Conservation (phyloP, 2,797 vertebrate species). For the Anguilla pacifica region DNA sequence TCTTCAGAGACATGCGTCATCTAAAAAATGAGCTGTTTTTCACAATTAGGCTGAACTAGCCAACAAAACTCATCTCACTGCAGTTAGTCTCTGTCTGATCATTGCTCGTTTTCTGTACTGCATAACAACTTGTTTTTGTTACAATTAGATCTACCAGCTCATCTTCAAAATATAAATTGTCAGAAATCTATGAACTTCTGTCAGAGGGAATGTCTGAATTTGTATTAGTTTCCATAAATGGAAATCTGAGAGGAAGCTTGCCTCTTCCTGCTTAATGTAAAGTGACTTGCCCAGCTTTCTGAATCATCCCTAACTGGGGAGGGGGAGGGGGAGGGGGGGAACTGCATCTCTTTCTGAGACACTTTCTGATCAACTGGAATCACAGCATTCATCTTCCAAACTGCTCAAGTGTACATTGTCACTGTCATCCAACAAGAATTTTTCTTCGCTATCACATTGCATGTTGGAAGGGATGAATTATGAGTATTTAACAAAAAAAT, state of each 20-base stretch:
- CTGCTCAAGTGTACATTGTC: no score
- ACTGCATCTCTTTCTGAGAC: neutral
- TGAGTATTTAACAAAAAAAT: neutral
- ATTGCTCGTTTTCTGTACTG: neutral
- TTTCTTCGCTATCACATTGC: neutral
- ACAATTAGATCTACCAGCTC: neutral
- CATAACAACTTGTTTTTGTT: neutral
- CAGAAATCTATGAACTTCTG: neutral
- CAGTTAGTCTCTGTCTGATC: neutral
- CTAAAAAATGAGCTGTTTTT: no score
- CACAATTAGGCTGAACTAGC: neutral
- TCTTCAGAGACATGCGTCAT: neutral
- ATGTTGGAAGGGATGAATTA: neutral
- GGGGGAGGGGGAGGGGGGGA: neutral
- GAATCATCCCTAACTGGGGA: neutral
- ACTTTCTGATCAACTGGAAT: neutral
- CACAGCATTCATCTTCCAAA: no score
- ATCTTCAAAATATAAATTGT: neutral
- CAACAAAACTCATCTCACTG: neutral
- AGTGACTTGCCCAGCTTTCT: neutral
- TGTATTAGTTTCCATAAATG: neutral
- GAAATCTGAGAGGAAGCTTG: neutral
- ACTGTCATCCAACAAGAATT: no score
- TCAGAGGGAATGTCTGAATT: neutral
- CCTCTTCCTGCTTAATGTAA: neutral